Conservation (phyloP, 2,797 vertebrate species). For the Phalanger gymnotis region DNA sequence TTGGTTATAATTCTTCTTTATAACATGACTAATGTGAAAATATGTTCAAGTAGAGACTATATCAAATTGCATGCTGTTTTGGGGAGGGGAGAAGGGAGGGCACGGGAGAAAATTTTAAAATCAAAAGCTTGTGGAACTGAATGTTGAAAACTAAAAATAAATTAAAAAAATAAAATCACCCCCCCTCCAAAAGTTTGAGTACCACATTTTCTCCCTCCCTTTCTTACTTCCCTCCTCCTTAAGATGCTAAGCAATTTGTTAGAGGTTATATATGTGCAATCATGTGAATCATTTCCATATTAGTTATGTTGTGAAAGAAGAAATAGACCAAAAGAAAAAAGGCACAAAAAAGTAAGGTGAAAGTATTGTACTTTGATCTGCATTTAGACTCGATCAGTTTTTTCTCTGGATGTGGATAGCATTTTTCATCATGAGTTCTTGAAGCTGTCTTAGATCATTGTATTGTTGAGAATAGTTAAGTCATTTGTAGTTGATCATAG, state of each 20-base stretch:
- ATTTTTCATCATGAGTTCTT: background rate
- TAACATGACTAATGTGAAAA: too few relatives aligned
- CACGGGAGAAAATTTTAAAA: too few relatives aligned
- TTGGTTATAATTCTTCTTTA: too few relatives aligned
- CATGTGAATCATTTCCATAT: background rate
- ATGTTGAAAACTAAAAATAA: too few relatives aligned
- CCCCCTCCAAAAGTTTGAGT: background rate
- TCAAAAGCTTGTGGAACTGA: too few relatives aligned
- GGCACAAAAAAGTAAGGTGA: background rate
- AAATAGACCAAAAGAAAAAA: background rate
- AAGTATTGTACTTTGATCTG: background rate
- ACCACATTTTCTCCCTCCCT: background rate
- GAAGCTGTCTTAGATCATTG: background rate
- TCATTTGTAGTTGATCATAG: background rate
- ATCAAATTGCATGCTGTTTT: too few relatives aligned
- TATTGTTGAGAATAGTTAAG: background rate
- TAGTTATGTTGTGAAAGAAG: background rate
- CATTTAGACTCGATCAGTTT: background rate
- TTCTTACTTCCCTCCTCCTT: background rate
- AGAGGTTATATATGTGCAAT: background rate
- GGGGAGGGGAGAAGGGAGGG: too few relatives aligned
- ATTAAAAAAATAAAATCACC: too few relatives aligned
- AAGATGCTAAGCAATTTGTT: background rate
- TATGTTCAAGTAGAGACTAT: too few relatives aligned
- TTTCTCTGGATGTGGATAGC: background rate